Percentiles rank a stretch among this genome's conserved stretches.
These are phyloP conservation scores for Patiria miniata DNA, from an alignment of 35 echinoderm and acorn worm genomes.

Conservation along the genomic window DNA sequence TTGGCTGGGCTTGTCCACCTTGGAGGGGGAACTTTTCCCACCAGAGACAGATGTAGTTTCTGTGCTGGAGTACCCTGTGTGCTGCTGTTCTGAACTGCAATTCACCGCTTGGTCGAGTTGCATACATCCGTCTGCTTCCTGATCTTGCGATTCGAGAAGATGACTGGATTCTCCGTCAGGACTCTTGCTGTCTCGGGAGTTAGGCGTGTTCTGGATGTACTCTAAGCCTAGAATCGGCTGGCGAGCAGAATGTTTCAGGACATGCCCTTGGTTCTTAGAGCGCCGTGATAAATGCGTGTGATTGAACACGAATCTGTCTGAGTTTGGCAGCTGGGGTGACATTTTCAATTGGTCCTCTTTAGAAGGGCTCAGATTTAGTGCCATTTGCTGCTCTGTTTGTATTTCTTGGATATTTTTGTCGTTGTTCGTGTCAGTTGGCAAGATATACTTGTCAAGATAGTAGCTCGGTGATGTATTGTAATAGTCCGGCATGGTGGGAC, in stretches of 20 bases:
- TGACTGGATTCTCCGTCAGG: neutral
- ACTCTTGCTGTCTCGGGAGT: slow-evolving; percentile 14
- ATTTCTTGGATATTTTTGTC: too few relatives aligned
- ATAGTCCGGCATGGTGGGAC: too few relatives aligned
- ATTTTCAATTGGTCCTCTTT: too few relatives aligned
- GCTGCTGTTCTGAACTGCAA: neutral
- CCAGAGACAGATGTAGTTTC: neutral
- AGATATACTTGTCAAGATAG: too few relatives aligned
- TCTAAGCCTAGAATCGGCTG: slow-evolving; percentile 65
- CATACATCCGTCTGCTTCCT: neutral
- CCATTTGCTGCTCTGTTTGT: too few relatives aligned
- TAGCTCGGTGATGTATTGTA: too few relatives aligned
- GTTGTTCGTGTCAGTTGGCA: too few relatives aligned
- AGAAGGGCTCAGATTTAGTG: too few relatives aligned
- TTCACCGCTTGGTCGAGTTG: neutral
- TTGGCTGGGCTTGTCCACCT: slow-evolving; percentile 68
- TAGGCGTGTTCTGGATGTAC: slow-evolving; percentile 66
- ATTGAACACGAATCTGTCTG: neutral
- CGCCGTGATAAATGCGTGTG: neutral
- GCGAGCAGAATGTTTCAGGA: slow-evolving; percentile 19
- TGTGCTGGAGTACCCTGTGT: neutral
- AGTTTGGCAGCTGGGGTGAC: too few relatives aligned
- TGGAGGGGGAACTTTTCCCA: neutral
- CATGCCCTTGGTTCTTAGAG: neutral
- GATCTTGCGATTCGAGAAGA: neutral